phyloP scores from a whole-genome alignment of 2,797 vertebrate species.

The Paratrypauchen microcephalus region DNA sequence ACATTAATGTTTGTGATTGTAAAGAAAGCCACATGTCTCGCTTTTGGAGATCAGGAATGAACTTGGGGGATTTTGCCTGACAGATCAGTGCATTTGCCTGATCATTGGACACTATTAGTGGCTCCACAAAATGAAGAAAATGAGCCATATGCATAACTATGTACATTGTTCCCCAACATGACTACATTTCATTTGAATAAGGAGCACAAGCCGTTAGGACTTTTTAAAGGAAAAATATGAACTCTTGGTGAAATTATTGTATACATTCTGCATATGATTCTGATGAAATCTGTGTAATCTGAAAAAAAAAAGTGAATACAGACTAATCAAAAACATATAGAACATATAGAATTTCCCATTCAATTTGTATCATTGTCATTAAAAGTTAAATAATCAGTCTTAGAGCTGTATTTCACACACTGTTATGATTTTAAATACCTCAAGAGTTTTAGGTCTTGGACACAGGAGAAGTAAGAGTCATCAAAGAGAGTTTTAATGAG shows the following conservation, averaged over 20 bases:
- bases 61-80: conserved; percentile 30
- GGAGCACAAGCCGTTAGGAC: neutral
- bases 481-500: conserved; percentile 40
- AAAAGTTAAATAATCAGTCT: conserved; percentile 53
- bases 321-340: conserved; percentile 63
- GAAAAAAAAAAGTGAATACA: conserved; percentile 36
- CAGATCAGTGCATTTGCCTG: conserved; percentile 53
- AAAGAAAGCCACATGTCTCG: conserved; percentile 62
- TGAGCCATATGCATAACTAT: neutral
- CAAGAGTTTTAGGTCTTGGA: conserved; percentile 25
- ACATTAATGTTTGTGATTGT: conserved; percentile 66
- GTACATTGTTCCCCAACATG: neutral
- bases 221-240: neutral
- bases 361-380: conserved; percentile 43
- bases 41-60: conserved; percentile 41
- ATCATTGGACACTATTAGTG: conserved; percentile 54
- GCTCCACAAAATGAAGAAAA: neutral
- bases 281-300: too few relatives aligned
- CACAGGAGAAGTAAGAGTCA: conserved; percentile 26
- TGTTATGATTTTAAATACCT: conserved; percentile 58
- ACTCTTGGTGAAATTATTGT: neutral
- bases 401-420: conserved; percentile 30
- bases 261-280: neutral
- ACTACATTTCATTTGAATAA: neutral
- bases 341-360: conserved; percentile 42